phyloP scores from a whole-genome alignment of 2,888 invertebrate species.

The Cerceris rybyensis region DNA sequence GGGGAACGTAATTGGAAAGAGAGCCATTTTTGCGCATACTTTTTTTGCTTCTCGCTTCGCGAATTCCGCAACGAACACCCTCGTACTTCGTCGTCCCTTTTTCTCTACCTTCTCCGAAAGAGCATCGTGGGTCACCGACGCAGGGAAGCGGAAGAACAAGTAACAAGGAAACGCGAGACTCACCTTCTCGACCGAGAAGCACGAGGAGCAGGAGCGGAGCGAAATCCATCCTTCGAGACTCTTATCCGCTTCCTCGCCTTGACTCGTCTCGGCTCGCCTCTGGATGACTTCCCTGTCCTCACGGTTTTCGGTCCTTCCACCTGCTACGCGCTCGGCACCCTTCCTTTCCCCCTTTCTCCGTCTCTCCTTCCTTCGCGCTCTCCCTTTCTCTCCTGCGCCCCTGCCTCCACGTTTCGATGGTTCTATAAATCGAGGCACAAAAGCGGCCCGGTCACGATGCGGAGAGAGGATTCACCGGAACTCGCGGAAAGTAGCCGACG shows the following conservation, averaged over 20 bases:
- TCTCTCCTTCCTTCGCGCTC: no score
- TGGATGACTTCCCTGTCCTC: not conserved
- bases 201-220: slow-evolving; percentile 63
- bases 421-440: no score
- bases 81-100: not conserved
- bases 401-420: no score
- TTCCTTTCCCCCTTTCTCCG: no score
- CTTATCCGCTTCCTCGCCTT: slow-evolving; percentile 15
- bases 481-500: no score
- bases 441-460: no score
- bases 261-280: not conserved
- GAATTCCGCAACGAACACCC: slow-evolving; percentile 19
- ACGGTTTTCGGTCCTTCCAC: no score
- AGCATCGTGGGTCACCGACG: not conserved
- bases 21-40: slow-evolving; percentile 53
- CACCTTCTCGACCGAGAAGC: slow-evolving; percentile 71
- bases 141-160: not conserved
- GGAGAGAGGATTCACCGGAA: no score
- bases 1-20: slow-evolving; percentile 62
- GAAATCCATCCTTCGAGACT: slow-evolving; percentile 69
- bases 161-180: slow-evolving; percentile 48
- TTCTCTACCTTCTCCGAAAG: not conserved
- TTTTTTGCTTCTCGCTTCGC: not conserved
- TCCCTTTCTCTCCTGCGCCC: no score
- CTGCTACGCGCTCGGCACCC: no score